Percentiles rank a stretch among this genome's conserved stretches.
These are phyloP conservation scores for Oceanodroma tethys DNA, from an alignment of 2,113 vertebrate genomes.

Conservation along the genomic window DNA sequence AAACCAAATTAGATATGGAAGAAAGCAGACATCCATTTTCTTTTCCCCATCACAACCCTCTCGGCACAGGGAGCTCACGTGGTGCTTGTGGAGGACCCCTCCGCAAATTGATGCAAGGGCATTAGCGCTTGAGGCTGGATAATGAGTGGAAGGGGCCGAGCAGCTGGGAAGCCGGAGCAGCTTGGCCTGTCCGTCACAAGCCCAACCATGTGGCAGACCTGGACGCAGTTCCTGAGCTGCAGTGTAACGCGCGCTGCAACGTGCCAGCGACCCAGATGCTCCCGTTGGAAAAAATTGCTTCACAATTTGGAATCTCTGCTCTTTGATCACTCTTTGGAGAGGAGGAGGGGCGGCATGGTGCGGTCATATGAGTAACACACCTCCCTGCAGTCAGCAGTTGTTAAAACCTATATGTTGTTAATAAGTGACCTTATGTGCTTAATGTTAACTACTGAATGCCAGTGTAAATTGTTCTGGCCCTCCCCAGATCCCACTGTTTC, in stretches of 20 bases:
- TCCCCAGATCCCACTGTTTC: neutral
- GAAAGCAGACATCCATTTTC: neutral
- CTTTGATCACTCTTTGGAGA: slow-evolving; percentile 67
- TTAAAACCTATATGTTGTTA: neutral
- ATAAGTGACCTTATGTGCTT: slow-evolving; percentile 12
- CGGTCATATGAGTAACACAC: slow-evolving; percentile 38
- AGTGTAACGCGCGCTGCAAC: neutral
- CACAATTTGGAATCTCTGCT: slow-evolving; percentile 73
- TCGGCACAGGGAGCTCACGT: neutral
- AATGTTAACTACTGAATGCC: neutral
- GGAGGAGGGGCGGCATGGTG: slow-evolving; percentile 63
- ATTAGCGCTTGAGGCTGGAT: neutral
- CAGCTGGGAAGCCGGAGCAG: slow-evolving; percentile 49
- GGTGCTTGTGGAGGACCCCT: neutral
- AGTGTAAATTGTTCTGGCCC: neutral
- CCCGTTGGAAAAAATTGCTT: slow-evolving; percentile 75
- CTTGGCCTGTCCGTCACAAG: slow-evolving; percentile 37
- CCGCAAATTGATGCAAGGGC: neutral
- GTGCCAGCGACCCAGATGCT: slow-evolving; percentile 77
- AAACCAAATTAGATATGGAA: neutral
- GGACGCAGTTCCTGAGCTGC: slow-evolving; percentile 51
- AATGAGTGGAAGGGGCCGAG: neutral
- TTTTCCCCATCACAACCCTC: neutral
- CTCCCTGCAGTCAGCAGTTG: slow-evolving; percentile 54
- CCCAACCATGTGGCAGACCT: slow-evolving; percentile 69